Percentiles rank a stretch among this genome's conserved stretches.
These are phyloP conservation scores for Anastatus disparis DNA, from an alignment of 1,140 invertebrate species.

Conservation along the genomic window DNA sequence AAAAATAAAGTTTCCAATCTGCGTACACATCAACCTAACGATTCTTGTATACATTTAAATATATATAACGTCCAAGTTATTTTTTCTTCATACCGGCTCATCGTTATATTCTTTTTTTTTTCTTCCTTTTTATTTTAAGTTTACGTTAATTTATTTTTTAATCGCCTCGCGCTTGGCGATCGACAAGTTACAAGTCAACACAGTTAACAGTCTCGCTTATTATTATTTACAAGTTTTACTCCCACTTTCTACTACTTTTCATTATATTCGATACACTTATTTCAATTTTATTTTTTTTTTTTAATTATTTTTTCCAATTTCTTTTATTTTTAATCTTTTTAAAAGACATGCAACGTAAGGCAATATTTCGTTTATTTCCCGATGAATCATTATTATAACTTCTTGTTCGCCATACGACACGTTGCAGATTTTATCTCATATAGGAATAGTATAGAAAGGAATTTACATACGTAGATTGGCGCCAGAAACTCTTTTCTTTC, in stretches of 20 bases:
- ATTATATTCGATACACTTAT: constrained; percentile 25
- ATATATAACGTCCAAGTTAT: not conserved
- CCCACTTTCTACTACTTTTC: not conserved
- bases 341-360: constrained; percentile 36
- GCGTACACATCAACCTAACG: constrained; percentile 1
- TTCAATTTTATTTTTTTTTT: too few relatives aligned
- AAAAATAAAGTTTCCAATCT: not conserved
- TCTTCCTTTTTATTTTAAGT: not conserved
- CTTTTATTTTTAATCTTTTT: too few relatives aligned
- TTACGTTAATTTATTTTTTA: constrained; percentile 38
- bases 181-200: constrained; percentile 35
- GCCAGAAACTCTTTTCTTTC: too few relatives aligned
- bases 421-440: constrained; percentile 37
- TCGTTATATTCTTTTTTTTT: not conserved
- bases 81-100: too few relatives aligned
- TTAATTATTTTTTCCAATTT: too few relatives aligned
- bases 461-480: constrained; percentile 39
- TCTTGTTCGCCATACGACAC: not conserved
- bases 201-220: constrained; percentile 31
- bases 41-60: not conserved
- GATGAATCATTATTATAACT: constrained; percentile 27
- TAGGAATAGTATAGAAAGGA: constrained; percentile 23
- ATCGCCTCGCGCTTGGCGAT: constrained; percentile 29
- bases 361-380: constrained; percentile 37
- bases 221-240: constrained; percentile 32